Evolutionary conservation across 2,113 vertebrate genomes (phyloP).

Genomic region (Carassius gibelio): DNA sequence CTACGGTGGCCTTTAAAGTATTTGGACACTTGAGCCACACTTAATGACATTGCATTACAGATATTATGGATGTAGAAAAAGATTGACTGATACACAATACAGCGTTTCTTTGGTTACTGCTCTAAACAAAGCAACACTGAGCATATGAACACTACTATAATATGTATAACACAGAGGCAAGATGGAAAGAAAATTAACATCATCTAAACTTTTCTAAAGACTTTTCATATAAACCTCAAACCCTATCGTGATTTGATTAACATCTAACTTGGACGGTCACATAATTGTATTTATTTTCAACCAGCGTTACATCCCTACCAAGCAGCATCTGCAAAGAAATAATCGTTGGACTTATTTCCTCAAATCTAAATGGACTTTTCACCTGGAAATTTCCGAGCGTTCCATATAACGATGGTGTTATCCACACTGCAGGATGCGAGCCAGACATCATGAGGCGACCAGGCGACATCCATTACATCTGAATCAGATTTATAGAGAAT

Average conservation of each 20-base stretch:
- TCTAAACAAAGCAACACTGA: no score
- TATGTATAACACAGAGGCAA: no score
- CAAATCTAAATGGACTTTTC: background rate
- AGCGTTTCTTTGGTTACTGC: no score
- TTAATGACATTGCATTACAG: background rate
- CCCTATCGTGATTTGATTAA: no score
- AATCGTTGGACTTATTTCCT: background rate
- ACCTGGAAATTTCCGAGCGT: conserved; percentile 97
- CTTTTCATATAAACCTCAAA: no score
- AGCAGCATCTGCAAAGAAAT: background rate
- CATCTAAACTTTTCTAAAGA: no score
- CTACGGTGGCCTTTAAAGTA: background rate
- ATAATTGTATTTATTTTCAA: background rate
- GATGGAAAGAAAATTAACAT: no score
- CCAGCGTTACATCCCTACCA: no score
- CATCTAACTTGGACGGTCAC: no score
- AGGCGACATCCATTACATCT: conserved; percentile 99
- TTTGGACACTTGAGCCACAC: background rate
- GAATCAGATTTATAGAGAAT: conserved; percentile 39
- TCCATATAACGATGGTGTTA: conserved; percentile 99
- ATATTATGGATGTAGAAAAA: no score
- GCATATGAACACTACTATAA: no score
- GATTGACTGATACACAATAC: no score
- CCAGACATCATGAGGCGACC: conserved; percentile 98
- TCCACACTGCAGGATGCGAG: conserved; percentile 97